A percentile compares a stretch with the other conserved stretches of the same genome.
Evolutionary conservation across 2,113 vertebrate genomes (phyloP).

Genomic region (Bombycilla garrulus): DNA sequence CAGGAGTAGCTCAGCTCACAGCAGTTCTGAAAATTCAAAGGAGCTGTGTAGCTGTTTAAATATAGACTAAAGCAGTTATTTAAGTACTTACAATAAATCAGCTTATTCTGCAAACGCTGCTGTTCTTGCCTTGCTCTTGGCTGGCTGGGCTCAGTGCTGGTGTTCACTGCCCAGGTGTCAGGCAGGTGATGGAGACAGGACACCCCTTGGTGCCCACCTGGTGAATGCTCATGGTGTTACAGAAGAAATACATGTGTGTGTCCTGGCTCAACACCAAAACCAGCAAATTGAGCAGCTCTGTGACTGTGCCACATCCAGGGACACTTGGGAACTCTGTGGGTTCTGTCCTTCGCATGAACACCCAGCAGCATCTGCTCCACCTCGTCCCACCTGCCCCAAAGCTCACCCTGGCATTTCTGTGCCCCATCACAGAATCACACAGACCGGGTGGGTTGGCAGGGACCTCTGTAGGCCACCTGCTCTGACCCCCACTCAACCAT

Average conservation of each 20-base stretch:
- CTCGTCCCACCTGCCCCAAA: neutral
- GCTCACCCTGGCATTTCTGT: neutral
- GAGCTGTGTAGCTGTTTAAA: neutral
- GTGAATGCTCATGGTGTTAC: neutral
- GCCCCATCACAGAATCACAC: neutral
- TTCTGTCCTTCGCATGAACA: neutral
- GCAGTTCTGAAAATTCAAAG: neutral
- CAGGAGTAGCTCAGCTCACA: neutral
- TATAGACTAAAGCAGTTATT: neutral
- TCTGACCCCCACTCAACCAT: neutral
- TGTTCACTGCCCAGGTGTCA: accelerated
- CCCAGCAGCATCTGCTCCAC: accelerated
- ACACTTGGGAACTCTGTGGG: neutral
- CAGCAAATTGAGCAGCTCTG: neutral
- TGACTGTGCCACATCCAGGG: neutral
- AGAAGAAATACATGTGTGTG: accelerated
- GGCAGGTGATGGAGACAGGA: neutral
- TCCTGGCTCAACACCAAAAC: neutral
- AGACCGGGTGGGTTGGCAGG: neutral
- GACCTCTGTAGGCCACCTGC: neutral
- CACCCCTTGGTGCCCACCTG: neutral
- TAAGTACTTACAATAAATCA: neutral
- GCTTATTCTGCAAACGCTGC: neutral
- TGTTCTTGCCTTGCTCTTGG: neutral
- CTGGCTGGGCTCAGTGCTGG: neutral